Evolutionary conservation across 2,113 vertebrate species (phyloP).

Genomic region (Mesembrinibis cayennensis): DNA sequence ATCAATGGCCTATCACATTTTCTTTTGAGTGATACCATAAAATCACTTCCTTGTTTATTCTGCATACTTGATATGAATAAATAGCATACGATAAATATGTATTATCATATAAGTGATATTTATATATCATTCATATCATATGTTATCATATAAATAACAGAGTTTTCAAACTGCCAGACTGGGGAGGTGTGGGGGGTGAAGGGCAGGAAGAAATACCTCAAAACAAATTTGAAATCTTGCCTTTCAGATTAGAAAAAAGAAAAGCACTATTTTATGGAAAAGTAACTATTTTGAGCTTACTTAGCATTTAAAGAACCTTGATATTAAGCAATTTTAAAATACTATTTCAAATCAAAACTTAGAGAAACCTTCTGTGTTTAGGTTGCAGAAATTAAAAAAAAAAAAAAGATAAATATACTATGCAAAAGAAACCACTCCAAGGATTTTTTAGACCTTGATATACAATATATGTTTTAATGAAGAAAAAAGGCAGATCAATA

Average conservation of each 20-base stretch:
- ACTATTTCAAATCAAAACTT: not conserved
- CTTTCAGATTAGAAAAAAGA: not conserved
- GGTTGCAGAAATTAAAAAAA: not conserved
- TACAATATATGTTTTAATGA: not conserved
- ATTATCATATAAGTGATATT: not conserved
- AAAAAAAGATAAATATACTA: not conserved
- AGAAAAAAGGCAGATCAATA: not conserved
- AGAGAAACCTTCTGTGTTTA: not conserved
- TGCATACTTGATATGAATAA: not conserved
- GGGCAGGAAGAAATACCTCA: not conserved
- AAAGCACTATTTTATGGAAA: not conserved
- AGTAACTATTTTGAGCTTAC: not conserved
- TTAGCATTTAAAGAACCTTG: not conserved
- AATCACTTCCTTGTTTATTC: not conserved
- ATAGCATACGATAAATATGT: not conserved
- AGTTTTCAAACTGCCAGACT: not conserved
- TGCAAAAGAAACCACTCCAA: not conserved
- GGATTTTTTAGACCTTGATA: not conserved
- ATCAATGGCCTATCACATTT: not conserved
- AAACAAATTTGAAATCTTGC: not conserved
- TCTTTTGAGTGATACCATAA: not conserved
- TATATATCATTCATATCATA: not conserved
- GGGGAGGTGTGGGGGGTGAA: fast-evolving
- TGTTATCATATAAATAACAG: not conserved
- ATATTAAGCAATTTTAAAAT: not conserved